Evolutionary conservation across 2,888 invertebrate species (phyloP), one percentile per base, ranked within the genome.

Genomic region (Pecten maximus): DNA sequence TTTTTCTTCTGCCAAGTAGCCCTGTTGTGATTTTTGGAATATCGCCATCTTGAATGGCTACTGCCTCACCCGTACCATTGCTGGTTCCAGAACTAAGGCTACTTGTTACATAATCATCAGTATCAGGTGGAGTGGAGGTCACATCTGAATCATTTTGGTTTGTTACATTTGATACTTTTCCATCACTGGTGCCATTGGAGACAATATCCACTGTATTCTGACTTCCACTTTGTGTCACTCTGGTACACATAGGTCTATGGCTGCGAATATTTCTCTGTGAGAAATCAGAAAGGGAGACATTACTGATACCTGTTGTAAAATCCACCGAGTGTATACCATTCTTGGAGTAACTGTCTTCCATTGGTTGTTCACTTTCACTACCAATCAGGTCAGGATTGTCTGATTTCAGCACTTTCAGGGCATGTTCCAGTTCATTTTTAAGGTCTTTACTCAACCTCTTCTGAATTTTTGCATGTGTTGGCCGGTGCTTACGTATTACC

Each of bases 261-360:
- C 28, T 74, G 74, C 28, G 74, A 35, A 74, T 10, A 35, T 74
- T 74, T 74, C 74, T 74, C 35, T 74, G 28, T 0, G 74, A 74
- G 74, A 74, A 74, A 74, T 74, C 74, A 35, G 74, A 74, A 28
- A 74, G 74, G 12, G 74, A 74, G 1, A 74, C 74, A 74, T 74
- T 74, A 23, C 74, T 74, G 74, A 74, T 74, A 4, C 74, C 74
- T 35, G 74, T 74, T 35, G 74, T 15, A 28, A 35, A 74, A 28
- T 74, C 74, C 6, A 74, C 74, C 0, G 74, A 0, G 28, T 19
- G 74, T 35, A 74, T 74, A 74, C 74, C 74, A 15, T 74, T 35
- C 16, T 74, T 74, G 35, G 74, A 74, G 28, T 74, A 74, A 74
- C 74, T 74, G 28, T 74, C 28, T 28, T 74, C 74, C 35, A 74